A percentile compares a stretch with the other conserved stretches of the same genome.
These are phyloP conservation scores for Eristalinus aeneus DNA, from an alignment of 2,888 invertebrate genomes.

Conservation along the genomic window DNA sequence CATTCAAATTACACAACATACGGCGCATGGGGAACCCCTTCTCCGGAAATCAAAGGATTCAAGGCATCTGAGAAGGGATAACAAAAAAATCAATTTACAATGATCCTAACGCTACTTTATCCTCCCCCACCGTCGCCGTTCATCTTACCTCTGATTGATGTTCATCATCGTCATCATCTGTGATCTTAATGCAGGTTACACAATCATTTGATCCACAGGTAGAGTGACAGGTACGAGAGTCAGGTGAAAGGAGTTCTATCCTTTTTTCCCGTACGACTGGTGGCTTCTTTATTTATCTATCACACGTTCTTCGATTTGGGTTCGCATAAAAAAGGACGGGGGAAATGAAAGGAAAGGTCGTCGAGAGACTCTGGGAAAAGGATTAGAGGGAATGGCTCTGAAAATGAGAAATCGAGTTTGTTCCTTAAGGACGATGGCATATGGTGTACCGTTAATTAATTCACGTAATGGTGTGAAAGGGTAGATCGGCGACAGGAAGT, in stretches of 20 bases:
- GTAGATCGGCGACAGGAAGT: conserved; percentile 53
- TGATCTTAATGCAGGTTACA: conserved; percentile 44
- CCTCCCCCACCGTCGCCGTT: conserved; percentile 16
- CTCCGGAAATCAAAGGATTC: conserved; percentile 59
- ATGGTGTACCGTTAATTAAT: conserved; percentile 66
- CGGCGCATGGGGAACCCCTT: conserved; percentile 43
- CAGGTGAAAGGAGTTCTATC: conserved; percentile 69
- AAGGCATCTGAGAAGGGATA: conserved; percentile 14
- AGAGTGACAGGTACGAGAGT: conserved; percentile 61
- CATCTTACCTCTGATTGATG: conserved; percentile 49
- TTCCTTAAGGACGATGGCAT: conserved; percentile 46
- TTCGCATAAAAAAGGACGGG: conserved; percentile 43
- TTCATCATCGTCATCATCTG: conserved; percentile 48
- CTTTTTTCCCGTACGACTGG: conserved; percentile 42
- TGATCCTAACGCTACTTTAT: conserved; percentile 41
- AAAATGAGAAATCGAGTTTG: conserved; percentile 30
- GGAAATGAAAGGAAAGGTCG: conserved; percentile 36
- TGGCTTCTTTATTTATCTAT: conserved; percentile 64
- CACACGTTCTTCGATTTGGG: conserved; percentile 55
- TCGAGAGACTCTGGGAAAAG: conserved; percentile 59
- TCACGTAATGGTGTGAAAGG: conserved; percentile 64
- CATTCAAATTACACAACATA: conserved; percentile 65
- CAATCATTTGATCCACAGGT: conserved; percentile 51
- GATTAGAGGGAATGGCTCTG: conserved; percentile 40
- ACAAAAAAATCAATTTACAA: conserved; percentile 68